A percentile compares a stretch with the other conserved stretches of the same genome.
phyloP scores from a whole-genome alignment of 2,888 invertebrate genomes.

The Tinea pellionella region DNA sequence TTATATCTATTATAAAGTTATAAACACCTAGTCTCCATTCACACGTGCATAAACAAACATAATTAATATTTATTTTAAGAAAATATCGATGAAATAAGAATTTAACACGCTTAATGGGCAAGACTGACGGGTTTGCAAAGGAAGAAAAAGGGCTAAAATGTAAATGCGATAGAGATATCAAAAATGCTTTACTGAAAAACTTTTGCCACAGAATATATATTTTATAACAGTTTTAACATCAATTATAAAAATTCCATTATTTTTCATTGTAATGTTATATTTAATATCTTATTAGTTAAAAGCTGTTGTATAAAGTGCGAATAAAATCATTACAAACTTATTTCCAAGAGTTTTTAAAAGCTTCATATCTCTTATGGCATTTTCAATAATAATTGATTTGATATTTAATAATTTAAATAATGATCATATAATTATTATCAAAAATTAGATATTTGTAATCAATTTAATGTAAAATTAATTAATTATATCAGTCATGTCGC shows the following conservation, averaged over 20 bases:
- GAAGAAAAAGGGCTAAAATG: slow-evolving; percentile 13
- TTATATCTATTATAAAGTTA: too few relatives aligned
- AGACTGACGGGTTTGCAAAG: slow-evolving; percentile 33
- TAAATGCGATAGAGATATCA: background rate
- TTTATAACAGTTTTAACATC: too few relatives aligned
- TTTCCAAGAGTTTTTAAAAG: too few relatives aligned
- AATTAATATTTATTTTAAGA: too few relatives aligned
- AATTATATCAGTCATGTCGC: slow-evolving; percentile 54
- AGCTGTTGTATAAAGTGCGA: too few relatives aligned
- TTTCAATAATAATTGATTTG: background rate
- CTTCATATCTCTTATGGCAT: background rate
- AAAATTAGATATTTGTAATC: slow-evolving; percentile 42
- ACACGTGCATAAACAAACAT: too few relatives aligned
- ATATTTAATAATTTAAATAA: slow-evolving; percentile 59
- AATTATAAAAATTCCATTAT: too few relatives aligned
- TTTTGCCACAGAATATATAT: too few relatives aligned
- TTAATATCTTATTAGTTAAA: too few relatives aligned
- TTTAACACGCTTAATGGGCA: slow-evolving; percentile 44
- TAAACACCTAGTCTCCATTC: too few relatives aligned
- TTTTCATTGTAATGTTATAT: too few relatives aligned
- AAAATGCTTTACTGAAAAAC: background rate
- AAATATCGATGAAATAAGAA: slow-evolving; percentile 10
- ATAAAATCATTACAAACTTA: background rate
- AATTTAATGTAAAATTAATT: slow-evolving; percentile 37
- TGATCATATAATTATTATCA: slow-evolving; percentile 23